Evolutionary conservation across 1,140 invertebrate genomes (phyloP), one percentile per base, ranked within the genome.

Genomic region (Pseudomyrmex gracilis): DNA sequence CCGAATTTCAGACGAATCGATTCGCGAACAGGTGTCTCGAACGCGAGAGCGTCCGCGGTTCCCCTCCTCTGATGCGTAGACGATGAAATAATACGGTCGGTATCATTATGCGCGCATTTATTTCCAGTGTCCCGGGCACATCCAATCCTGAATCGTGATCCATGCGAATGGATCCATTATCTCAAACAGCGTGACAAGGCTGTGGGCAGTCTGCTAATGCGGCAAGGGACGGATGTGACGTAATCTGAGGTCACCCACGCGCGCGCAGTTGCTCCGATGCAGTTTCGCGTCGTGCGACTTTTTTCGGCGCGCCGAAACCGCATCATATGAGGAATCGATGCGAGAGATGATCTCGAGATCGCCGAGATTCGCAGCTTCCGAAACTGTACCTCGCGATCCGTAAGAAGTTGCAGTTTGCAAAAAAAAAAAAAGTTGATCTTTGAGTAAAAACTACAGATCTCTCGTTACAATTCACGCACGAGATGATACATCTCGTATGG

Each of bases 211-310:
- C 90, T 91, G 85, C 87, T 93, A 92, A 94, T 93, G 89, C 90
- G 85, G 91, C 93, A 92, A 92, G 90, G 90, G 92, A 92, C 93
- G 94, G 94, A 94, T 92, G 89, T 94, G 92, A 94, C 92, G 93
- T 91, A 93, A 94, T 91, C 90, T 92, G 93, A 94, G 93, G 93
- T 93, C 93, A 94, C 93, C 92, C 90, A 93, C 93, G 93, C 91
- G 82, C 85, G 87, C 78, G 82, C 88, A 80, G 57, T 49, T 73
- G 45, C 58, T 68, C 66, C 74, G 68, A 55, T 76, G 51, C 68
- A 51, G 70, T 60, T 74, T 84, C 74, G 82, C 74, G 82, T 64
- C 85, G 82, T 24, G 55, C 47, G 2, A 8, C 22, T 22, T 45
- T 9, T 22, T 45, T 9, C 34, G 73, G 12, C 34, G 43, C 34